Percentiles rank a stretch among this genome's conserved stretches.
These are phyloP conservation scores for Dicyrtoma fusca DNA, from an alignment of 2,888 invertebrate species.

Conservation along the genomic window DNA sequence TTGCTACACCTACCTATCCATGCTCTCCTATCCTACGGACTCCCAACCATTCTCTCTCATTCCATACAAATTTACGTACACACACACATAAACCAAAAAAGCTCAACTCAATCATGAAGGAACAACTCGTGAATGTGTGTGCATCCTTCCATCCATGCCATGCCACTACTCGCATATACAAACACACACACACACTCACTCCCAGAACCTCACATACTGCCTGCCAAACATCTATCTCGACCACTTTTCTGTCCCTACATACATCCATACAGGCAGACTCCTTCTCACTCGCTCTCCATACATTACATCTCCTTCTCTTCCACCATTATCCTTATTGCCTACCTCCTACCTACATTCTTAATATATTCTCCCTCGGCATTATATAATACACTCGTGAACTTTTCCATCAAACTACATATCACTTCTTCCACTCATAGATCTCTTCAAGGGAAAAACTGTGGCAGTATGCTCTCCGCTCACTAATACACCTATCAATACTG, in stretches of 20 bases:
- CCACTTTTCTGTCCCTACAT: background rate
- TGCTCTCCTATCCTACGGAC: constrained; percentile 38
- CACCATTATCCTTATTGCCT: background rate
- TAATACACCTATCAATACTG: constrained; percentile 11
- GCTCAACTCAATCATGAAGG: constrained; percentile 36
- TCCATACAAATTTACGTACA: constrained; percentile 39
- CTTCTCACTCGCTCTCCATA: constrained; percentile 4
- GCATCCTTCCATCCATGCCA: too few species aligned
- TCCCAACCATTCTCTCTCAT: too few species aligned
- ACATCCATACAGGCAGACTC: background rate
- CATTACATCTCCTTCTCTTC: constrained; percentile 15
- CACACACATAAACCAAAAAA: constrained; percentile 38
- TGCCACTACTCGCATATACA: background rate
- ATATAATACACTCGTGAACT: too few species aligned
- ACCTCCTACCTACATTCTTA: background rate
- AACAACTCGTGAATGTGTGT: constrained; percentile 26
- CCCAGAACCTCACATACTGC: background rate
- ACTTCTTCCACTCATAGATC: too few species aligned
- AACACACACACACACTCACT: constrained; percentile 6
- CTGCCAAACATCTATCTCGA: background rate
- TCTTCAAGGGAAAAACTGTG: too few species aligned
- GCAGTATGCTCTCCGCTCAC: background rate
- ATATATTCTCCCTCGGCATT: background rate
- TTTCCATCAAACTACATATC: too few species aligned
- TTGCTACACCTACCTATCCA: constrained; percentile 39